These are phyloP conservation scores for Calephelis nemesis DNA, from an alignment of 1,140 invertebrate species.

Conservation along the genomic window DNA sequence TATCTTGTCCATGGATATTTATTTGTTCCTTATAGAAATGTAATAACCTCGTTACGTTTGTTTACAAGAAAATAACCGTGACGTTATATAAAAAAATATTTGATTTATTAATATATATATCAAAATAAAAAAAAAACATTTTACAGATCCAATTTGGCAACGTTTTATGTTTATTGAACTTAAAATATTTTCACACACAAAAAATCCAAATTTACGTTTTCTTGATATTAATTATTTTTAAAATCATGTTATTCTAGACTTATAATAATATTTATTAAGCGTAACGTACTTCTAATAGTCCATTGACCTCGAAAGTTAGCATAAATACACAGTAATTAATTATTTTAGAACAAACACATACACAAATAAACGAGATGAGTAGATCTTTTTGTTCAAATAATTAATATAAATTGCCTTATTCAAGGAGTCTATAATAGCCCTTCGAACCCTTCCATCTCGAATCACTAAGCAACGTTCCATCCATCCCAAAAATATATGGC, in stretches of 20 bases:
- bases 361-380: conserved; percentile 3
- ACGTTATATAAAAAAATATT: no score
- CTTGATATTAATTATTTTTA: neutral
- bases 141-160: no score
- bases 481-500: conserved; percentile 66
- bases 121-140: no score
- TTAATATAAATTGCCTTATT: conserved; percentile 27
- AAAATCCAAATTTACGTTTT: neutral
- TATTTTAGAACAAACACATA: neutral
- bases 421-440: conserved; percentile 58
- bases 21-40: no score
- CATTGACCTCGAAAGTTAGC: conserved; percentile 5
- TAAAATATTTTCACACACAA: neutral
- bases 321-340: conserved; percentile 7
- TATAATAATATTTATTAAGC: conserved; percentile 15
- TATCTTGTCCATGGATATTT: no score
- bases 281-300: conserved; percentile 11
- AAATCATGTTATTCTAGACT: conserved; percentile 7
- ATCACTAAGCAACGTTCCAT: conserved; percentile 42
- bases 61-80: no score
- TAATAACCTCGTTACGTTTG: no score
- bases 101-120: no score
- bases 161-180: no score
- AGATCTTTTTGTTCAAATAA: conserved; percentile 8
- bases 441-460: conserved; percentile 35